Conservation (phyloP, 2,797 vertebrate genomes). For the Enteromius thamalakanensis region DNA sequence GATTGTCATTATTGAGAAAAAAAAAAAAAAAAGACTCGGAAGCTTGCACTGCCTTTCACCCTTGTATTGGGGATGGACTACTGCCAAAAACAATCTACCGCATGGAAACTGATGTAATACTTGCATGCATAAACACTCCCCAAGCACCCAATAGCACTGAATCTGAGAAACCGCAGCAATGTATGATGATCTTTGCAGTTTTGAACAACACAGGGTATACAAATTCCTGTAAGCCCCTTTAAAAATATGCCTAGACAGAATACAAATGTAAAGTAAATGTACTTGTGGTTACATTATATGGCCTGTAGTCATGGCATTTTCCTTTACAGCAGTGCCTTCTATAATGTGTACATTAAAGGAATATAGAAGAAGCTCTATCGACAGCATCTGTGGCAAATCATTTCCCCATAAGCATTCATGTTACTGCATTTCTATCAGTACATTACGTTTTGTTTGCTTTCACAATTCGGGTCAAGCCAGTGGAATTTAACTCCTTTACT, state of each 20-base stretch:
- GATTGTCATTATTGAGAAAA: slow-evolving; percentile 25
- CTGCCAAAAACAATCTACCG: slow-evolving; percentile 42
- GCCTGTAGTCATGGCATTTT: slow-evolving; percentile 17
- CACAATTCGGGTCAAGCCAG: neutral
- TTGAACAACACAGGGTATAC: neutral
- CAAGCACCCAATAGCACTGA: slow-evolving; percentile 3
- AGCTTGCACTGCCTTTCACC: slow-evolving; percentile 57
- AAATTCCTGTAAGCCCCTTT: neutral
- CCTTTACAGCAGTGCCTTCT: neutral
- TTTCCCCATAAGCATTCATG: neutral
- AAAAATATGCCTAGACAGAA: slow-evolving; percentile 21
- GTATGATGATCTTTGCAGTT: neutral
- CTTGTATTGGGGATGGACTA: slow-evolving; percentile 48
- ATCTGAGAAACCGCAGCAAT: slow-evolving; percentile 11
- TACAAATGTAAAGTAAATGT: slow-evolving; percentile 31
- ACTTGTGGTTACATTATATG: neutral
- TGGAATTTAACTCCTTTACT: neutral
- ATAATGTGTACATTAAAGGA: neutral
- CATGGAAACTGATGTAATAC: slow-evolving; percentile 53
- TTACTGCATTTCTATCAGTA: neutral
- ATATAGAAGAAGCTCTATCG: neutral
- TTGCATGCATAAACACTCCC: neutral
- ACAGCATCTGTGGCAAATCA: neutral
- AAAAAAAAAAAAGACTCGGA: slow-evolving; percentile 1
- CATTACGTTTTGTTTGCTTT: neutral